phyloP scores from a whole-genome alignment of 1,140 invertebrate species.

The Mamestra configurata region DNA sequence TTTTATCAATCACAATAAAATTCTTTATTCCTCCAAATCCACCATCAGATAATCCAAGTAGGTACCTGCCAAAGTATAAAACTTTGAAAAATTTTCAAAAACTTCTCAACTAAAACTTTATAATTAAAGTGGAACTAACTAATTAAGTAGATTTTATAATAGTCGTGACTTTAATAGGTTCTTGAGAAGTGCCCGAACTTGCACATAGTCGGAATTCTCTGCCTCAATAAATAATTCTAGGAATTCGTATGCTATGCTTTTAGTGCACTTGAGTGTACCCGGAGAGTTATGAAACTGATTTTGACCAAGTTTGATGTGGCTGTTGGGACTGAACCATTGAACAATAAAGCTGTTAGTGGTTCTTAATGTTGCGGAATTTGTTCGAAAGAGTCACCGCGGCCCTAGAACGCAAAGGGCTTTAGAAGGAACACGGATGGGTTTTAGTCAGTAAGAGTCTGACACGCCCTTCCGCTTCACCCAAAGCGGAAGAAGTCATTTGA shows the following conservation, averaged over 20 bases:
- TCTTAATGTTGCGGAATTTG: too few species aligned
- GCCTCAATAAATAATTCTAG: constrained; percentile 48
- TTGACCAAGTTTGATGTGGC: constrained; percentile 12
- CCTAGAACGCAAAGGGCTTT: too few species aligned
- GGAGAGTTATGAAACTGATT: constrained; percentile 2
- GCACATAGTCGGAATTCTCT: constrained; percentile 39
- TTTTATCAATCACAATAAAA: constrained; percentile 29
- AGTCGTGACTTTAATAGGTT: constrained; percentile 32
- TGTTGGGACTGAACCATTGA: not conserved
- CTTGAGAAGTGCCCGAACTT: constrained; percentile 35
- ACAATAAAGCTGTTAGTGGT: too few species aligned
- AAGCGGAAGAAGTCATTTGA: too few species aligned
- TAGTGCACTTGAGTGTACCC: constrained; percentile 38
- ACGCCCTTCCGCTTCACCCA: too few species aligned
- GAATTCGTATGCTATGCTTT: constrained; percentile 50
- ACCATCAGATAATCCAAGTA: not conserved
- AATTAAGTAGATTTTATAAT: constrained; percentile 51
- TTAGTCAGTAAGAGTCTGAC: too few species aligned
- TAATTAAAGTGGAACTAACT: constrained; percentile 45
- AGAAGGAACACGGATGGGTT: too few species aligned
- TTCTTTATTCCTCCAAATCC: not conserved
- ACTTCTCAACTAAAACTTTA: constrained; percentile 38
- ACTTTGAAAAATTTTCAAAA: not conserved
- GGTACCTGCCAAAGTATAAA: not conserved
- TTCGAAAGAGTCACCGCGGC: too few species aligned